Conservation (phyloP, 2,113 vertebrate species). For the Mus musculus region DNA sequence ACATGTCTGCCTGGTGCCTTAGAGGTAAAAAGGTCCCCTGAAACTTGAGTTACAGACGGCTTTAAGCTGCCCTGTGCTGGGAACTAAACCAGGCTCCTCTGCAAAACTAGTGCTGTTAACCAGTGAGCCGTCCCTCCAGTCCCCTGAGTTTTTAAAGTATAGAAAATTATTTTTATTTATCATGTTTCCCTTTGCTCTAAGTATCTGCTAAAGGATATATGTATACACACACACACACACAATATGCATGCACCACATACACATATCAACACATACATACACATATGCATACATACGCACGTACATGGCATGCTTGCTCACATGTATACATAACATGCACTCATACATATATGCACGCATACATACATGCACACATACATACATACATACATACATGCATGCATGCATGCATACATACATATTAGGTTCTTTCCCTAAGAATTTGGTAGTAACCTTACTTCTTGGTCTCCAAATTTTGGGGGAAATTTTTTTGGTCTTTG, state of each 20-base stretch:
- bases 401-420: background rate
- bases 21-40: background rate
- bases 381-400: too few relatives aligned
- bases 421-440: slow-evolving; percentile 68
- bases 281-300: background rate
- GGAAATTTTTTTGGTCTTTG: slow-evolving; percentile 74
- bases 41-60: background rate
- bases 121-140: background rate
- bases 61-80: background rate
- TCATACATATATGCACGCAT: background rate
- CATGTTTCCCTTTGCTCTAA: background rate
- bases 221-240: background rate
- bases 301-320: background rate
- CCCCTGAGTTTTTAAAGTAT: background rate
- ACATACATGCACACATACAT: background rate
- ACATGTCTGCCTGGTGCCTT: background rate
- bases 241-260: too few relatives aligned
- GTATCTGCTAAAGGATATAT: background rate
- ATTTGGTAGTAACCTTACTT: slow-evolving; percentile 29
- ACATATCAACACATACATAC: background rate
- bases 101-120: background rate
- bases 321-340: too few relatives aligned
- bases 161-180: background rate
- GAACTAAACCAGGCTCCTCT: background rate
- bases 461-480: slow-evolving; percentile 72